phyloP scores from a whole-genome alignment of 1,140 invertebrate genomes.

The Meteorus sp. region DNA sequence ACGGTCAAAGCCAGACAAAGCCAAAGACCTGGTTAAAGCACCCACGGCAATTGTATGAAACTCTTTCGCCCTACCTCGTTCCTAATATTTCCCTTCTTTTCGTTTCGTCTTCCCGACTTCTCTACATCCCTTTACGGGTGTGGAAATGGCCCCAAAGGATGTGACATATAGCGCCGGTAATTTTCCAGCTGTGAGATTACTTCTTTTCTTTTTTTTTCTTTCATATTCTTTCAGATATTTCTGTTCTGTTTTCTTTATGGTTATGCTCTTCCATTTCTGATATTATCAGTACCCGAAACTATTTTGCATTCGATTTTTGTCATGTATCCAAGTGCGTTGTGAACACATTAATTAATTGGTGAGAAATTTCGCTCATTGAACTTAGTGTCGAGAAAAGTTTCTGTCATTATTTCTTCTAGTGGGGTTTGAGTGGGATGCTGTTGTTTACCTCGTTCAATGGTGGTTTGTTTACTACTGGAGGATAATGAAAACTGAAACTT shows the following conservation, averaged over 20 bases:
- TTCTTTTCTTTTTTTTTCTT: neutral
- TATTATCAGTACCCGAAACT: too few relatives aligned
- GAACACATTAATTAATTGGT: too few relatives aligned
- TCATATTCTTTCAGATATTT: neutral
- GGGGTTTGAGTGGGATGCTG: neutral
- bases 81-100: neutral
- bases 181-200: constrained; percentile 9
- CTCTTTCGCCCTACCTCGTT: neutral
- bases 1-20: neutral
- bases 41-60: constrained; percentile 2
- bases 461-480: constrained; percentile 2
- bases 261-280: too few relatives aligned
- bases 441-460: neutral
- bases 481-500: constrained; percentile 7
- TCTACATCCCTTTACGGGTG: neutral
- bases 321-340: too few relatives aligned
- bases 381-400: too few relatives aligned
- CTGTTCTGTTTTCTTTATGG: too few relatives aligned
- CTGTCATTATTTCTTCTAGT: too few relatives aligned
- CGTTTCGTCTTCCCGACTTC: neutral
- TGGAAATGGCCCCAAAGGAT: neutral
- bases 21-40: constrained; percentile 1
- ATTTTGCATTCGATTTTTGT: too few relatives aligned
- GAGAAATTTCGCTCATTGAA: too few relatives aligned
- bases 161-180: neutral